Percentiles rank a stretch among this genome's conserved stretches.
Evolutionary conservation across 2,888 invertebrate genomes (phyloP).

Genomic region (Cheilosia soror): DNA sequence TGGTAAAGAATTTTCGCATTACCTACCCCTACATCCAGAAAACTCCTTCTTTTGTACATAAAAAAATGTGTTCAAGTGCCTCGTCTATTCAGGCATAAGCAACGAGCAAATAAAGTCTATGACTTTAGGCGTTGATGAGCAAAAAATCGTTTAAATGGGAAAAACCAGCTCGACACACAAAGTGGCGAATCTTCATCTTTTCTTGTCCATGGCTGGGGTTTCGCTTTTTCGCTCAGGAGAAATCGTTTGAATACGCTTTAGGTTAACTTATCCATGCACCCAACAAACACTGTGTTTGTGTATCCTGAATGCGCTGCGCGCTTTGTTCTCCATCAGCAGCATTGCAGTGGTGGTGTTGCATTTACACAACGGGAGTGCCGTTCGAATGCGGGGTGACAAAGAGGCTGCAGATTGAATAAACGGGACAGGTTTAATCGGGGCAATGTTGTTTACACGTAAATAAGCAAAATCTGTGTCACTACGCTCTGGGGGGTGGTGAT

Average conservation of each 20-base stretch:
- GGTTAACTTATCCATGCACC: slow-evolving; percentile 57
- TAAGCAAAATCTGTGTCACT: slow-evolving; percentile 58
- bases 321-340: slow-evolving; percentile 25
- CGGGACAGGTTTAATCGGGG: slow-evolving; percentile 56
- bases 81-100: slow-evolving; percentile 45
- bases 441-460: slow-evolving; percentile 67
- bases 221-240: not conserved
- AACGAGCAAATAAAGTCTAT: slow-evolving; percentile 66
- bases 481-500: not conserved
- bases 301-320: slow-evolving; percentile 23
- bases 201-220: not conserved
- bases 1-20: slow-evolving; percentile 37
- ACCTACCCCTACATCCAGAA: not conserved
- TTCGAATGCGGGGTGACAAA: not conserved
- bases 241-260: slow-evolving; percentile 47
- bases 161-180: slow-evolving; percentile 24
- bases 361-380: not conserved
- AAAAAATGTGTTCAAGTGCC: slow-evolving; percentile 21
- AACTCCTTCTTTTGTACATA: not conserved
- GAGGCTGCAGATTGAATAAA: slow-evolving; percentile 40
- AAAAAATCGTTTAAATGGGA: slow-evolving; percentile 35
- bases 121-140: slow-evolving; percentile 64
- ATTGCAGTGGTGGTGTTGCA: slow-evolving; percentile 41
- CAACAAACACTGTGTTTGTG: slow-evolving; percentile 1
- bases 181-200: slow-evolving; percentile 39